Evolutionary conservation across 1,140 invertebrate genomes (phyloP), one percentile per base, ranked within the genome.

Genomic region (Dinothrombium tinctorium): DNA sequence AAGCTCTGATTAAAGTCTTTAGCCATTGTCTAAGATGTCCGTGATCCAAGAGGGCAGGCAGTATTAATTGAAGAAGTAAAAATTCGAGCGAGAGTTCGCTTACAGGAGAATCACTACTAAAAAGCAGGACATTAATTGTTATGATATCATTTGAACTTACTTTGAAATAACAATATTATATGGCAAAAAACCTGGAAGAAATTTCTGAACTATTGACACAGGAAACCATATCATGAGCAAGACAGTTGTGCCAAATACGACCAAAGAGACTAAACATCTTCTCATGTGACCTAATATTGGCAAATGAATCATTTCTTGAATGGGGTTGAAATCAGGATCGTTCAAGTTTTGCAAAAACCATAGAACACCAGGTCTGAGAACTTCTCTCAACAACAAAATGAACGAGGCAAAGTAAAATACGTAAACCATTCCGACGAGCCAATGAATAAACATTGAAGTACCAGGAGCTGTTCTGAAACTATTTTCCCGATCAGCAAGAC

Each of bases 391-490:
- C 1, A 95, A 60, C 1, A 95, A 64, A 26, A 96, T 83, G 54
- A 96, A 96, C 0, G 87, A 94, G 7, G 90, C 92, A 56, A 96
- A 96, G 60, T 99, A 98, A 59, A 98, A 98, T 12, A 98, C 86
- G 58, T 94, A 98, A 2, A 98, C 75, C 86, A 96, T 95, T 39
- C 90, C 90, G n/a, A 90, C 78, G 8, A 96, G 68, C 92, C 92
- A 98, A 59, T 98, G 90, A 37, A 96, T 76, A 54, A 98, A 98
- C 68, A 95, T 83, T 0, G 82, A 89, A 0, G 89, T 94, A 31
- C 84, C 84, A 0, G 92, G 90, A n/a, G 52, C 50, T 0, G 83
- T 76, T 46, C 73, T 70, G 48, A 96, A 89, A 44, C 77, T 82
- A 0, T 72, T 68, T 58, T 90, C 75, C 32, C 90, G 55, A 41